Base-by-base conservation (phyloP, 2,888 invertebrate species). In the Pristionchus arcanus region DNA sequence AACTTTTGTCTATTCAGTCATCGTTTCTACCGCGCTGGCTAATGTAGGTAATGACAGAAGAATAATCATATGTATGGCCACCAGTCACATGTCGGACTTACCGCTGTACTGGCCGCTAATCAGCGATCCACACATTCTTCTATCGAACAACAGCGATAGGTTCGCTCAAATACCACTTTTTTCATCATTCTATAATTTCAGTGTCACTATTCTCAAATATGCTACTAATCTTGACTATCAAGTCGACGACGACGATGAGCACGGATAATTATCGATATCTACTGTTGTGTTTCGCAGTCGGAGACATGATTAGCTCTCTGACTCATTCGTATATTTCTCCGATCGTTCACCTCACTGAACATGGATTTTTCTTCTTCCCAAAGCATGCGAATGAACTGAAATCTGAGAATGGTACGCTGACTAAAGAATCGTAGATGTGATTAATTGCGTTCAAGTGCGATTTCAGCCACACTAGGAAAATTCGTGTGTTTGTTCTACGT, bases 181-280 rank as follows among this genome's bases (percentile, higher is more conserved):
- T 13, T 3, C 13, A 0, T 13, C 0, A 49, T 3, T 3, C 9
- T 49, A 55, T 1, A 13, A 21, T 66, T 31, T 28, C 68, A 68
- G 68, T 68, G 13, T 77, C 74, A 1, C 1, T 77, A 2, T 13
- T 77, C 25, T 37, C 74, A 0, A 77, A 77, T 25, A 13, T 42
- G n/a, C 37, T 77, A 2, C 42, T 77, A 13, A 77, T 77, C 25
- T 0, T 77, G 0, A 77, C 42, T 2, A 77, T 77, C 37, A 34
- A 25, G 25, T 42, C 74, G 25, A 77, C 74, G 25, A 42, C 34
- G 5, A 42, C 74, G 7, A 34, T 42, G 74, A 37, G 42, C 34
- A 77, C 42, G 11, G 74, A 42, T 16, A 77, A 77, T 25, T 77
- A 77, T 77, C 74, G 74, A 77, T 77, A 77, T 42, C 25, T 77